A percentile compares a stretch with the other conserved stretches of the same genome.
Evolutionary conservation across 2,113 vertebrate species (phyloP).

Genomic region (Piprites chloris): DNA sequence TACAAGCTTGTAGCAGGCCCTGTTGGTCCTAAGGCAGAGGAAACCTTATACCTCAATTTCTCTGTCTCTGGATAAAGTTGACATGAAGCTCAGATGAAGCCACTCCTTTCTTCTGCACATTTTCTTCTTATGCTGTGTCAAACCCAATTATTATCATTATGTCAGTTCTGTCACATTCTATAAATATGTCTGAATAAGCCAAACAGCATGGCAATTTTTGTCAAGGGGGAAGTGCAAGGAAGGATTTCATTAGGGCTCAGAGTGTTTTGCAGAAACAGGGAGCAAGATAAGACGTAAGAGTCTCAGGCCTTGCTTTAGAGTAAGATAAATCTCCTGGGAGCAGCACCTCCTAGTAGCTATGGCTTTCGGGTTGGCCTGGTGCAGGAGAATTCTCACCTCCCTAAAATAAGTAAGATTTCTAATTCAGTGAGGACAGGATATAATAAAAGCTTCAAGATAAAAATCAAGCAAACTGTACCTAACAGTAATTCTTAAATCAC

Average conservation of each 20-base stretch:
- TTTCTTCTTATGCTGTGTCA: conserved; percentile 21
- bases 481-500: neutral
- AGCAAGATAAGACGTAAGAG: neutral
- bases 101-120: conserved; percentile 23
- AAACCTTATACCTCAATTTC: neutral
- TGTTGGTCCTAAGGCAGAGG: neutral
- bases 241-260: neutral
- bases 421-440: neutral
- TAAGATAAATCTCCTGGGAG: neutral
- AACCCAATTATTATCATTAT: conserved; percentile 20
- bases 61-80: neutral
- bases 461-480: neutral
- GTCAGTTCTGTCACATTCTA: conserved; percentile 18
- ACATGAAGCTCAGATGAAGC: neutral
- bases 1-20: neutral
- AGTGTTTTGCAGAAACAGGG: neutral
- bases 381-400: neutral
- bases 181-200: conserved; percentile 41
- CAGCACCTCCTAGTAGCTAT: neutral
- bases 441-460: neutral
- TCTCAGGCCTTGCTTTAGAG: neutral
- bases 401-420: neutral
- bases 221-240: neutral
- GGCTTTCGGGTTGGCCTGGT: neutral
- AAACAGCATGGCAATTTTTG: neutral